Base-by-base conservation (phyloP, 2,888 invertebrate species). In the Parascotia fuliginaria region DNA sequence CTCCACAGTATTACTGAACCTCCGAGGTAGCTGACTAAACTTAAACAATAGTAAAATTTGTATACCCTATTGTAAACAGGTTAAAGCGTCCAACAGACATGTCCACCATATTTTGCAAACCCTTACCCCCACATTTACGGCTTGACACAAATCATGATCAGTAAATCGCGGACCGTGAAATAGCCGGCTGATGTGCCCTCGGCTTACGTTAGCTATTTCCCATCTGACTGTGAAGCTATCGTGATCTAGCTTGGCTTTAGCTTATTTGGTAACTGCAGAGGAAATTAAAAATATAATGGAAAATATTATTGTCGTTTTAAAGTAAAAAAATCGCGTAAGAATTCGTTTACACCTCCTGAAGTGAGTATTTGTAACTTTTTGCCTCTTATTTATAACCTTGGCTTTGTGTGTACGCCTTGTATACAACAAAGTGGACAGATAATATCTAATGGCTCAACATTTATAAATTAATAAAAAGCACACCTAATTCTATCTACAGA, bases 191-290 rank as follows among this genome's bases (percentile, higher is more conserved):
- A 27, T 29, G 31, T 47, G 15, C 19, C 22, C 36, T 1, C 6
- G 36, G 28, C 16, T 41, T 14, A 36, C 22, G 15, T 3, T 16
- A 24, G 47, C 52, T 60, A 66, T 65, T 65, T 65, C 65, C 65
- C 60, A 49, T 34, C 41, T 39, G 48, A 15, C 49, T 36, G 61
- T 39, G 39, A 29, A 14, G 32, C n/a, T 65, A 65, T 65, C 62
- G 46, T 31, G 54, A 60, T 51, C 5, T 16, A 49, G 39, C 33
- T 19, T 0, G 9, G 36, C 48, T 52, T 61, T 48, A 55, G 14
- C 12, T 53, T 34, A 38, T 14, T 11, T 11, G 37, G 12, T 3
- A 24, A 34, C 45, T 19, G 9, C 13, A 9, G 32, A 31, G 41
- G 41, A 47, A 47, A 47, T 47, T 33, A 22, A 29, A 34, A 40